Evolutionary conservation across 53 echinoderm and acorn worm species (phyloP).

Genomic region (Henricia sp.): DNA sequence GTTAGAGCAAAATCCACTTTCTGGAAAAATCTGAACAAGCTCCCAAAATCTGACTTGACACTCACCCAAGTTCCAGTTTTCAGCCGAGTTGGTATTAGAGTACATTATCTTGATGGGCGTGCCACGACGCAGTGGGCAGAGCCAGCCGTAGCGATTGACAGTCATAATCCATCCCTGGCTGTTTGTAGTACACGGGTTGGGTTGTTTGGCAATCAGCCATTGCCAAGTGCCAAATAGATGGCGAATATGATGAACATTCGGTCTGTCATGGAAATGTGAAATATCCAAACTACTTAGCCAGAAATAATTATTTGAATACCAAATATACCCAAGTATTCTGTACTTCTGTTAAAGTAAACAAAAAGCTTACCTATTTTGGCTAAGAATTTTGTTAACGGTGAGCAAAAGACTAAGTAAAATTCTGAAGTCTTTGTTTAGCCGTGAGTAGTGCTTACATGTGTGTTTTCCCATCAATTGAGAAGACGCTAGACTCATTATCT

Average conservation of each 20-base stretch:
- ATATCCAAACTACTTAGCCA: no score
- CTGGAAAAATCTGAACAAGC: no score
- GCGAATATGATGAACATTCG: no score
- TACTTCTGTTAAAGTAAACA: no score
- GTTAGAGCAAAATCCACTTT: no score
- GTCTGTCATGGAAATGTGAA: no score
- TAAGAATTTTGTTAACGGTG: background rate
- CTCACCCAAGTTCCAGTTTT: slow-evolving; percentile 36
- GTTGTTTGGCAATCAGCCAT: slow-evolving; percentile 23
- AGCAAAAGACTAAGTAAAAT: background rate
- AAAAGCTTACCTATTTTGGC: no score
- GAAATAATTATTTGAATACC: no score
- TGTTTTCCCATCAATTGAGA: slow-evolving; percentile 44
- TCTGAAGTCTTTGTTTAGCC: background rate
- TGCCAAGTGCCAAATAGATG: slow-evolving; percentile 6
- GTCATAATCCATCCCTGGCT: slow-evolving; percentile 40
- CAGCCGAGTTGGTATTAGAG: slow-evolving; percentile 36
- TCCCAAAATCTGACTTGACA: background rate
- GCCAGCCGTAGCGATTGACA: background rate
- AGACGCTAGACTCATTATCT: slow-evolving; percentile 8
- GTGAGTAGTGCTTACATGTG: background rate
- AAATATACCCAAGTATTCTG: no score
- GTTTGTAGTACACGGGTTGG: background rate
- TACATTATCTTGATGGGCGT: background rate
- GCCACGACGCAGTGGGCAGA: slow-evolving; percentile 6